phyloP scores from a whole-genome alignment of 2,888 invertebrate genomes.

The Eulithis prunata region DNA sequence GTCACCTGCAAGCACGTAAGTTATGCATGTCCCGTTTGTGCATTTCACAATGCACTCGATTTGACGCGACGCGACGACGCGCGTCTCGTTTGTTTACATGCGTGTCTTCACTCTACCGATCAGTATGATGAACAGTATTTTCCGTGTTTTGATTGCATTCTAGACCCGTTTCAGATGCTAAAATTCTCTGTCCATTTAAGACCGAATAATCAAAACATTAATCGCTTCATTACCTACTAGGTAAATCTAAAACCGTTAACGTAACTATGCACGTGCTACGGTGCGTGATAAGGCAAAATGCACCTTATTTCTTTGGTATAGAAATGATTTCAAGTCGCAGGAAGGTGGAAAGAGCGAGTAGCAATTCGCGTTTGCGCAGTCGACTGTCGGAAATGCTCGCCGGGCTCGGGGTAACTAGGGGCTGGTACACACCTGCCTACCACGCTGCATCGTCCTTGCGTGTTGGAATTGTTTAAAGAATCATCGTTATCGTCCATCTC shows the following conservation, averaged over 20 bases:
- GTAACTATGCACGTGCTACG: slow-evolving; percentile 57
- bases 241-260: slow-evolving; percentile 62
- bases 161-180: slow-evolving; percentile 24
- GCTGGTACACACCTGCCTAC: slow-evolving; percentile 68
- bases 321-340: slow-evolving; percentile 32
- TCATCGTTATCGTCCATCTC: neutral
- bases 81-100: slow-evolving; percentile 66
- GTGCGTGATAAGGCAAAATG: slow-evolving; percentile 38
- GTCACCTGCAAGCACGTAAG: slow-evolving; percentile 68
- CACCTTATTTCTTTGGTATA: slow-evolving; percentile 41
- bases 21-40: slow-evolving; percentile 73
- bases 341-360: slow-evolving; percentile 42
- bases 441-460: slow-evolving; percentile 43
- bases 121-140: slow-evolving; percentile 33
- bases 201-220: slow-evolving; percentile 48
- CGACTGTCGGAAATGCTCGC: slow-evolving; percentile 57
- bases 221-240: slow-evolving; percentile 55
- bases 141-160: slow-evolving; percentile 32
- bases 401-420: slow-evolving; percentile 51
- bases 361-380: slow-evolving; percentile 56
- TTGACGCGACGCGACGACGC: slow-evolving; percentile 61
- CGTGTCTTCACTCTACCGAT: slow-evolving; percentile 41
- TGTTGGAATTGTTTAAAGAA: slow-evolving; percentile 6
- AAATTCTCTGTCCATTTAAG: slow-evolving; percentile 39
- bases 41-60: slow-evolving; percentile 67